Percentiles rank a stretch among this genome's conserved stretches.
These are phyloP conservation scores for Leucophenga maculata DNA, from an alignment of 2,888 invertebrate species.

Conservation along the genomic window DNA sequence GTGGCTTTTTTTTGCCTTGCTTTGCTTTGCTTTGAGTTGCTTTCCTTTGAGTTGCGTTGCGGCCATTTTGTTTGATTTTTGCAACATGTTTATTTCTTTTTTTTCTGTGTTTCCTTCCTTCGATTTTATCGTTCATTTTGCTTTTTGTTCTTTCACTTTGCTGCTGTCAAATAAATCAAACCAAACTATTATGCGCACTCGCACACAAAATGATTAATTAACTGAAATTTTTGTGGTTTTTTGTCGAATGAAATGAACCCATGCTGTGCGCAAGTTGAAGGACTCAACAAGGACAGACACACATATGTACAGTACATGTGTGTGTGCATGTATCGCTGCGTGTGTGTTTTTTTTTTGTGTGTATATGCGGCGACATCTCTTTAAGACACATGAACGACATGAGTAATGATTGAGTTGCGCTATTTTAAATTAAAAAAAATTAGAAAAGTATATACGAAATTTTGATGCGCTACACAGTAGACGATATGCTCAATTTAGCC, in stretches of 20 bases:
- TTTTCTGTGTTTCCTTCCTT: background rate
- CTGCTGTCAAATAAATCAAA: conserved; percentile 54
- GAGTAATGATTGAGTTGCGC: no score
- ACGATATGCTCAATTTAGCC: no score
- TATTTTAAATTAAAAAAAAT: no score
- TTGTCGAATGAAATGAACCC: conserved; percentile 1
- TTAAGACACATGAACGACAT: no score
- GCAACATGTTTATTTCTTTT: background rate
- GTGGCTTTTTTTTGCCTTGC: no score
- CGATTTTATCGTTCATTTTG: background rate
- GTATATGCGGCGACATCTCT: background rate
- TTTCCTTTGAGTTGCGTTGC: conserved; percentile 19
- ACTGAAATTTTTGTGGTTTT: conserved; percentile 56
- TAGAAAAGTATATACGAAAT: background rate
- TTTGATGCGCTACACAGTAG: background rate
- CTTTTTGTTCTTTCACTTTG: conserved; percentile 24
- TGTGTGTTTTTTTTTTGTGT: background rate
- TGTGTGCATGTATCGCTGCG: background rate
- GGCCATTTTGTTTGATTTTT: no score
- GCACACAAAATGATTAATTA: conserved; percentile 56
- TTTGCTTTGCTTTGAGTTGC: conserved; percentile 26
- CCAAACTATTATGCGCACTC: conserved; percentile 52
- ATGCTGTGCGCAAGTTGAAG: background rate
- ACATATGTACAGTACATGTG: background rate
- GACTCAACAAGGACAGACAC: background rate